Evolutionary conservation across 2,888 invertebrate species (phyloP), one percentile per base, ranked within the genome.

Genomic region (Cistogaster globosa): DNA sequence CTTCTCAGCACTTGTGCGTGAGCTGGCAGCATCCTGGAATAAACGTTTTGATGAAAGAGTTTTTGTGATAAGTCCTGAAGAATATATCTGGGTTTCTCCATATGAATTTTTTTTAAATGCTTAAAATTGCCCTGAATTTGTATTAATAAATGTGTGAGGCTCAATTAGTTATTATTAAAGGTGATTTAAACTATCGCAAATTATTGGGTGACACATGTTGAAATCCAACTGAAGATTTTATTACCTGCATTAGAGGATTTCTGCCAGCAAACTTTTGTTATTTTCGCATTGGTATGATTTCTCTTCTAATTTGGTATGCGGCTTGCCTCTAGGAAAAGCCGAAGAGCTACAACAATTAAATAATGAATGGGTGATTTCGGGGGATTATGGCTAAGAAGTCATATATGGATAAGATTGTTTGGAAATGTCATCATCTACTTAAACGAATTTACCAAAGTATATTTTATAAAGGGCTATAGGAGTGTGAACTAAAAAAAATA

Each of bases 171-270:
- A 94, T 99, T 88, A 97, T 98, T 91, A 99, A 99, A 92, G 96
- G 99, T 0, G 99, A 99, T 92, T 94, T 99, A 12, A 99, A 99
- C 93, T 99, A 99, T 91, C 94, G 99, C 57, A 99, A 99, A 93
- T 93, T 99, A 75, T 93, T 98, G 57, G 97, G 96, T 0, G 99
- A 99, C 90, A 94, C 94, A 79, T 96, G 96, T 87, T 98, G 98
- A 96, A 94, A 94, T 48, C 94, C 94, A 0, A 94, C 94, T 0
- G 95, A 95, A 1, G 90, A 94, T 0, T 96, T 98, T 88, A 93
- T 93, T 26, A 90, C 89, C 20, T 92, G 92, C 60, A 12, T 81
- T 55, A 0, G 88, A 94, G 94, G 96, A 0, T 99, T 99, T 91
- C 94, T 93, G 42, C 99, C 99, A 0, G 95, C 97, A 0, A 96